phyloP scores from a whole-genome alignment of 2,888 invertebrate genomes.

The Noctuana brunneofusca region DNA sequence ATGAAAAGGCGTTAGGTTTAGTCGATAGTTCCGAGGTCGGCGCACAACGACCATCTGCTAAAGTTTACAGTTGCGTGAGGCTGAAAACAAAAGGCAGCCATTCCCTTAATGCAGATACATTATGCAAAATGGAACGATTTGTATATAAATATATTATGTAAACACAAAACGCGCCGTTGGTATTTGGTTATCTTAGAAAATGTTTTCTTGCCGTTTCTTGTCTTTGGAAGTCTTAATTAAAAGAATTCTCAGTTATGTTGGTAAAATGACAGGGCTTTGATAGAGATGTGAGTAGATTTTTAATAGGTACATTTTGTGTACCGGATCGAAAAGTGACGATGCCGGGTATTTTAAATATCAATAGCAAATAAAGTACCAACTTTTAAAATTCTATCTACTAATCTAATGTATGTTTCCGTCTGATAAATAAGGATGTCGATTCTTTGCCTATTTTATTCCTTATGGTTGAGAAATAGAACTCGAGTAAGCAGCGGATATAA shows the following conservation, averaged over 20 bases:
- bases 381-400: too few species aligned
- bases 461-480: not conserved
- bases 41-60: conserved; percentile 9
- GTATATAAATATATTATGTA: not conserved
- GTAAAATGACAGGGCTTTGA: too few species aligned
- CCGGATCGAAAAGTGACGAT: too few species aligned
- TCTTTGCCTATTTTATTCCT: not conserved
- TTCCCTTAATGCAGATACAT: conserved; percentile 24
- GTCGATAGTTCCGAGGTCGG: conserved; percentile 30
- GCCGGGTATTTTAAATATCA: too few species aligned
- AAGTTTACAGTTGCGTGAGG: conserved; percentile 30
- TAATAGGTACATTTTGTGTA: too few species aligned
- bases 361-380: too few species aligned
- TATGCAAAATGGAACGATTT: conserved; percentile 4
- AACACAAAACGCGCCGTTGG: not conserved
- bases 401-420: too few species aligned
- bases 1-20: conserved; percentile 29
- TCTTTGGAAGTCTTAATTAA: too few species aligned
- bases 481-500: not conserved
- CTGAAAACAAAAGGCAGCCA: conserved; percentile 17
- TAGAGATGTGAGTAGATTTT: too few species aligned
- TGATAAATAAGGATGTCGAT: not conserved
- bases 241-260: too few species aligned
- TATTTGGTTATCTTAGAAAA: too few species aligned
- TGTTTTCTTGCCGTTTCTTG: too few species aligned